Evolutionary conservation across 2,113 vertebrate genomes (phyloP).

Genomic region (Podarcis raffonei): DNA sequence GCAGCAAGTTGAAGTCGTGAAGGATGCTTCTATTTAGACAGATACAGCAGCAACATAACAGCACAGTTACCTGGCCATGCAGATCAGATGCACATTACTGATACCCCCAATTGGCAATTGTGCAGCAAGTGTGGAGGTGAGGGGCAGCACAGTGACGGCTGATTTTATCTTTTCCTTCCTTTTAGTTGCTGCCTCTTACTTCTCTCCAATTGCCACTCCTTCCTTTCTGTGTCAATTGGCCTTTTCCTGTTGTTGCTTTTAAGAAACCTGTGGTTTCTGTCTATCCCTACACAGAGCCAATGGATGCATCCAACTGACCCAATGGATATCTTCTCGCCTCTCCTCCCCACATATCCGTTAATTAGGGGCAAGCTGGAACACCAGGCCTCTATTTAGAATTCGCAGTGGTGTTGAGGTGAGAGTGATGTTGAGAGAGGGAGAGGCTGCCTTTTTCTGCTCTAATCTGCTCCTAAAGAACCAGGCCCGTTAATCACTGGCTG

Average conservation of each 20-base stretch:
- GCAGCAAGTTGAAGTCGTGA: not conserved
- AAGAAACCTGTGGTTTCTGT: not conserved
- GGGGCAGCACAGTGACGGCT: not conserved
- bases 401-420: constrained; percentile 69
- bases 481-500: constrained; percentile 83
- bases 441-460: constrained; percentile 65
- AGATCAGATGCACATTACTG: not conserved
- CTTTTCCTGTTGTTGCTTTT: not conserved
- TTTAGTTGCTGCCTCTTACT: not conserved
- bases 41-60: not conserved
- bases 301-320: constrained; percentile 24
- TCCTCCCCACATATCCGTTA: constrained; percentile 68
- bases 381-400: constrained; percentile 77
- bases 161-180: not conserved
- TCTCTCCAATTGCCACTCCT: not conserved
- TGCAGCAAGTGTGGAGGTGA: not conserved
- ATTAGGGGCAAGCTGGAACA: constrained; percentile 63
- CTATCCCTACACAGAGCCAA: not conserved
- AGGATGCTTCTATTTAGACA: not conserved
- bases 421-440: constrained; percentile 59
- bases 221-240: not conserved
- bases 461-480: constrained; percentile 80
- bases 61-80: not conserved
- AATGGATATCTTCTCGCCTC: constrained; percentile 56
- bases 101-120: not conserved